Evolutionary conservation across 1,140 invertebrate genomes (phyloP).

Genomic region (Nasonia longicornis): DNA sequence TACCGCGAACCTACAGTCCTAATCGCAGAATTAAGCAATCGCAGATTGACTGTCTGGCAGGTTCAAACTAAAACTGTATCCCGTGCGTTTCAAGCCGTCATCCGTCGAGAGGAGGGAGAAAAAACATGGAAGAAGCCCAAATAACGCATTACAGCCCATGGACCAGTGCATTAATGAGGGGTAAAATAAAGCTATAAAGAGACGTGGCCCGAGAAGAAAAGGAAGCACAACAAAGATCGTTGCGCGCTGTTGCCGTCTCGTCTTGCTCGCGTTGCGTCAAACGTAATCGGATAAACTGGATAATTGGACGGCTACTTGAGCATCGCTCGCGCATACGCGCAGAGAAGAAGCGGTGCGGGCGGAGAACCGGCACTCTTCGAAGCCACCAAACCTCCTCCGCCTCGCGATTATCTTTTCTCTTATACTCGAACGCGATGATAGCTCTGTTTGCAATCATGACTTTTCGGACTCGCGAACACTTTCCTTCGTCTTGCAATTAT

Average conservation of each 20-base stretch:
- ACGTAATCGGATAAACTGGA: conserved; percentile 29
- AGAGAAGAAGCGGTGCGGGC: not conserved
- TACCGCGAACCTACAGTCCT: not conserved
- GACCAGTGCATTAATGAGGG: not conserved
- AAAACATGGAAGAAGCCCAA: no score
- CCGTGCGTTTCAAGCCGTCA: no score
- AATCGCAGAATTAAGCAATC: not conserved
- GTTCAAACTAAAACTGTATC: not conserved
- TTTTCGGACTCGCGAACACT: not conserved
- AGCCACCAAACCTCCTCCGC: not conserved
- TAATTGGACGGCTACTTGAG: conserved; percentile 30
- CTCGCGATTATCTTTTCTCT: not conserved
- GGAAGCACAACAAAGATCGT: conserved; percentile 19
- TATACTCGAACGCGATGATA: no score
- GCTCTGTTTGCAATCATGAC: not conserved
- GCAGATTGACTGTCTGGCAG: not conserved
- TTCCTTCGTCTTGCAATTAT: no score
- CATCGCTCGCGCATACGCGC: not conserved
- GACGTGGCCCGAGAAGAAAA: not conserved
- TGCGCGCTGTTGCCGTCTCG: not conserved
- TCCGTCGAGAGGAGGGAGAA: no score
- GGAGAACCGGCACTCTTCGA: no score
- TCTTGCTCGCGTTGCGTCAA: conserved; percentile 24
- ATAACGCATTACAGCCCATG: no score
- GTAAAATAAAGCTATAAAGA: not conserved